A percentile compares a stretch with the other conserved stretches of the same genome.
phyloP scores from a whole-genome alignment of 2,113 vertebrate genomes.

The Ramphastos sulfuratus region DNA sequence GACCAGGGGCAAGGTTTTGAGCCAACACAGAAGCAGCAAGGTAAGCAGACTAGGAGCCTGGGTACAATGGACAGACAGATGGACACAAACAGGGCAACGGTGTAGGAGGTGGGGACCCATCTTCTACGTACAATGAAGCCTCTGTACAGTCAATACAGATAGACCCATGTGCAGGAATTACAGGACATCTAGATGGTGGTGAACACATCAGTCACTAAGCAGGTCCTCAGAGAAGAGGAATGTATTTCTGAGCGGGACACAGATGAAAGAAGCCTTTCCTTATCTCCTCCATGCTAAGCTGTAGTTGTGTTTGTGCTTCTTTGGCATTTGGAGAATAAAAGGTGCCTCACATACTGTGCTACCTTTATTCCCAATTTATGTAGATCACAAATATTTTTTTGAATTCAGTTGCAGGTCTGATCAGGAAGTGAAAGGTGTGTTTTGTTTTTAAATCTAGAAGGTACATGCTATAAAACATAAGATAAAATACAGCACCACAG shows the following conservation, averaged over 20 bases:
- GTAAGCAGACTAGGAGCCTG: not conserved
- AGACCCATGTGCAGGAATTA: not conserved
- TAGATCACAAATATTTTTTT: conserved; percentile 8
- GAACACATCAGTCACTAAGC: not conserved
- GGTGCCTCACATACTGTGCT: not conserved
- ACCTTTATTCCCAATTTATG: not conserved
- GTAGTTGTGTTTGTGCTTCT: not conserved
- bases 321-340: not conserved
- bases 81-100: not conserved
- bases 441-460: conserved; percentile 58
- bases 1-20: not conserved
- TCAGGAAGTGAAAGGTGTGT: conserved; percentile 34
- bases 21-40: not conserved
- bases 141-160: not conserved
- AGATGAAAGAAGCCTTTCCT: not conserved
- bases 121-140: not conserved
- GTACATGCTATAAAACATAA: conserved; percentile 52
- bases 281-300: not conserved
- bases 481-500: conserved; percentile 50
- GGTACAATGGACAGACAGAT: not conserved
- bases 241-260: not conserved
- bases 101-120: too few species aligned
- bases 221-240: not conserved
- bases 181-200: not conserved
- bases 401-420: conserved; percentile 37